These are phyloP conservation scores for Catharus ustulatus DNA, from an alignment of 2,797 vertebrate species.

Conservation along the genomic window DNA sequence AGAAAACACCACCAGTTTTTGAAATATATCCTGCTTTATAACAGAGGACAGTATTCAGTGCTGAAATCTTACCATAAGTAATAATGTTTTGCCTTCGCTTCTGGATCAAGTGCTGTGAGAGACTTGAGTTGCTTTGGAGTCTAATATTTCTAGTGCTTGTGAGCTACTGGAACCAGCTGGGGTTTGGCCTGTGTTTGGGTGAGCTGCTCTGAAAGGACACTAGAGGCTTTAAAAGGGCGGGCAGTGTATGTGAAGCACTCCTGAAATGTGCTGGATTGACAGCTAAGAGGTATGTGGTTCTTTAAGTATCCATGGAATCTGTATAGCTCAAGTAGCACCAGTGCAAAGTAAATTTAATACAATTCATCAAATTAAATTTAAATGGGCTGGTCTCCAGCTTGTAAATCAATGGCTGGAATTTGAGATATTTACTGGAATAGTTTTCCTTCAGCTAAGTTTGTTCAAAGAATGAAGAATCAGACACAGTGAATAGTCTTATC, in stretches of 20 bases:
- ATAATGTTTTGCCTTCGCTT: not conserved
- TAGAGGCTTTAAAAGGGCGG: conserved; percentile 19
- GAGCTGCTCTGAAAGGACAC: conserved; percentile 41
- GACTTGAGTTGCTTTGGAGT: not conserved
- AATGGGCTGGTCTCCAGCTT: not conserved
- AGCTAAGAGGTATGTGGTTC: conserved; percentile 48
- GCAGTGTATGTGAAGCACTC: conserved; percentile 50
- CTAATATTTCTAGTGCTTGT: not conserved
- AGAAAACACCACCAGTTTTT: not conserved
- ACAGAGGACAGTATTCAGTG: not conserved
- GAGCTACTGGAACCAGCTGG: not conserved
- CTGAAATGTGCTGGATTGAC: conserved; percentile 60
- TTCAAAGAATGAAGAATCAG: not conserved
- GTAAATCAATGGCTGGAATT: conserved; percentile 18
- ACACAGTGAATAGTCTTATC: not conserved
- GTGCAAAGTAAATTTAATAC: conserved; percentile 38
- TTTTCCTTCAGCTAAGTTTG: not conserved
- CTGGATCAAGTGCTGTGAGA: not conserved
- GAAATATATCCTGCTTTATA: not conserved
- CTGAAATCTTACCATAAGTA: not conserved
- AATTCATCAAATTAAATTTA: conserved; percentile 49
- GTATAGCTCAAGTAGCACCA: conserved; percentile 53
- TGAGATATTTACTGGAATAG: not conserved
- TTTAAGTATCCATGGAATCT: conserved; percentile 39
- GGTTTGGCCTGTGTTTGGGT: conserved; percentile 19